phyloP scores from a whole-genome alignment of 2,888 invertebrate species.

The Rosalia funebris region DNA sequence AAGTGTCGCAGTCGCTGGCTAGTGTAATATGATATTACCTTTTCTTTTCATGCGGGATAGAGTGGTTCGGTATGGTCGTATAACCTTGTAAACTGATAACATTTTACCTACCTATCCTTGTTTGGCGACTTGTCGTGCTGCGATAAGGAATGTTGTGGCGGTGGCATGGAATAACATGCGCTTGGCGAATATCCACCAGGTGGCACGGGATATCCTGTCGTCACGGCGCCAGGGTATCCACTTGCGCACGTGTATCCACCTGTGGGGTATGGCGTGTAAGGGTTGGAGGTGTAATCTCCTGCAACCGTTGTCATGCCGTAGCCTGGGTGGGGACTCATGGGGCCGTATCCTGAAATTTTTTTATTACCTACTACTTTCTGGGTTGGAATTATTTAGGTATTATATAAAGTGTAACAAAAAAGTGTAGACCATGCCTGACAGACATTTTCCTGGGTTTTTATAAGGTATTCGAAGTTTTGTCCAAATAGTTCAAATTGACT shows the following conservation, averaged over 20 bases:
- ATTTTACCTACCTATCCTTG: constrained; percentile 82
- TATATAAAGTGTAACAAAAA: too few species aligned
- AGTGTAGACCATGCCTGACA: too few species aligned
- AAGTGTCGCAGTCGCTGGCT: too few species aligned
- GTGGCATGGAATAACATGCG: constrained; percentile 89
- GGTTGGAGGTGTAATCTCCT: constrained; percentile 82
- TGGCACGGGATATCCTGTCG: constrained; percentile 72
- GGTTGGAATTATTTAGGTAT: too few species aligned
- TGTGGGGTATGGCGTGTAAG: constrained; percentile 73
- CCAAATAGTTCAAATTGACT: too few species aligned
- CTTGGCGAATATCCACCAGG: constrained; percentile 67
- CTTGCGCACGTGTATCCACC: constrained; percentile 58
- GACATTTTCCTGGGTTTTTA: too few species aligned
- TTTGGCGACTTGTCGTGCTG: constrained; percentile 73
- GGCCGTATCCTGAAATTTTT: constrained; percentile 86
- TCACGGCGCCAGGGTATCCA: constrained; percentile 64
- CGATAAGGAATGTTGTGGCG: constrained; percentile 77
- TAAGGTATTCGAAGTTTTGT: too few species aligned
- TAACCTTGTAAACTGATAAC: too few species aligned
- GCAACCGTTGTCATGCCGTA: constrained; percentile 81
- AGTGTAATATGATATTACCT: too few species aligned
- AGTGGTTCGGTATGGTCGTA: too few species aligned
- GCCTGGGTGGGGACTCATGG: constrained; percentile 86
- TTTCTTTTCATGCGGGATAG: too few species aligned
- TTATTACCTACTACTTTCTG: too few species aligned